Conservation (phyloP, 2,797 vertebrate species). For the Schizopygopsis malacanthus region DNA sequence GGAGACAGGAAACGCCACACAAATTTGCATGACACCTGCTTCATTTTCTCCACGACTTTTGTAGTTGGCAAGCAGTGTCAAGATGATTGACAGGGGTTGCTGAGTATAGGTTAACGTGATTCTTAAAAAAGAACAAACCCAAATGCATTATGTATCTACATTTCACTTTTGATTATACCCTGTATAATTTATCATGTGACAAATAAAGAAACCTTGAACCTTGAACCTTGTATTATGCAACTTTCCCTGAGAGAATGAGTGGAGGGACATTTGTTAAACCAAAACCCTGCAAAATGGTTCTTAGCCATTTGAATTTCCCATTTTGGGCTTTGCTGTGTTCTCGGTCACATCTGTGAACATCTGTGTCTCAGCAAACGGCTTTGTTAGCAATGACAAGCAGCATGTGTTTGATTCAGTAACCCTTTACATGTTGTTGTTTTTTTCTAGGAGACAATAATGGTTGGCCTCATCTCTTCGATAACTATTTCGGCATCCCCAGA, state of each 20-base stretch:
- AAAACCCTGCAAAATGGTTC: conserved; percentile 25
- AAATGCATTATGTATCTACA: neutral
- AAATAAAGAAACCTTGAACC: too few relatives aligned
- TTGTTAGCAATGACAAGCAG: neutral
- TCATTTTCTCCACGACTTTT: conserved; percentile 24
- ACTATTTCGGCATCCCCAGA: conserved; percentile 83
- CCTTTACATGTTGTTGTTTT: conserved; percentile 16
- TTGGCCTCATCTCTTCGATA: conserved; percentile 92
- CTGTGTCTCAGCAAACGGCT: neutral
- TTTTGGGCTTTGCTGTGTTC: neutral
- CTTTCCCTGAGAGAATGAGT: neutral
- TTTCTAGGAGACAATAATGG: conserved; percentile 91
- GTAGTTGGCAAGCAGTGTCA: conserved; percentile 7
- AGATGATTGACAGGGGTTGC: conserved; percentile 14
- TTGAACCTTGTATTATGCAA: neutral
- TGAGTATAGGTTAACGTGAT: conserved; percentile 2
- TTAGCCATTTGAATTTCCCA: conserved; percentile 14
- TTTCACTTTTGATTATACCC: too few relatives aligned
- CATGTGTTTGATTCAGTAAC: conserved; percentile 13
- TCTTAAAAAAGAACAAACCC: conserved; percentile 7
- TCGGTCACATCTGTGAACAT: neutral
- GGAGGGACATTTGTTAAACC: conserved; percentile 38
- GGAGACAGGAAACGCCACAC: neutral
- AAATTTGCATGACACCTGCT: conserved; percentile 37
- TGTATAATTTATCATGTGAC: too few relatives aligned